Evolutionary conservation across 2,797 vertebrate genomes (phyloP).

Genomic region (Morus bassanus): DNA sequence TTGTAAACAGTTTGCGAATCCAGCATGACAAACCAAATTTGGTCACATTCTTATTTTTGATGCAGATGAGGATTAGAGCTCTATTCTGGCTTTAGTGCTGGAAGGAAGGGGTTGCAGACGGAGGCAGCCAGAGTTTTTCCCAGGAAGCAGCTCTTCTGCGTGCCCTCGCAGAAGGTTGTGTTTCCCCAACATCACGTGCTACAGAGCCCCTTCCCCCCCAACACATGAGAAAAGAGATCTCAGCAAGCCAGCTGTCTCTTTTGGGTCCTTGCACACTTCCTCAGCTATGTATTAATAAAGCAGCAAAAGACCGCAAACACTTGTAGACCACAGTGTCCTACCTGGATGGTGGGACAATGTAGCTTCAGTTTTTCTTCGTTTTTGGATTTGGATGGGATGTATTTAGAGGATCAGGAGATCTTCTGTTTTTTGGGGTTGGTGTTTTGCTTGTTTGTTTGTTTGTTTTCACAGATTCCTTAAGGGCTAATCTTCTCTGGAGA

Average conservation of each 20-base stretch:
- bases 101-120: background rate
- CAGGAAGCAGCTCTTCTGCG: background rate
- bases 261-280: background rate
- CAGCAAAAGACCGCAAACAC: background rate
- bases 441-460: too few species aligned
- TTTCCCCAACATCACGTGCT: background rate
- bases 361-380: background rate
- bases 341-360: background rate
- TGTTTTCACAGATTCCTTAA: background rate
- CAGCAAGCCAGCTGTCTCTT: background rate
- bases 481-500: background rate
- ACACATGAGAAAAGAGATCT: background rate
- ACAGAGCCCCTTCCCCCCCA: background rate
- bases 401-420: background rate
- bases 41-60: background rate
- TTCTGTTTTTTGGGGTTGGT: background rate
- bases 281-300: background rate
- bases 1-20: background rate
- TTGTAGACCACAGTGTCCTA: background rate
- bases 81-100: background rate
- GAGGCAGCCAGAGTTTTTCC: background rate
- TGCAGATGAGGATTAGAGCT: background rate
- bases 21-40: constrained; percentile 11
- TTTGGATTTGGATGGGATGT: background rate
- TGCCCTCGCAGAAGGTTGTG: background rate